A percentile compares a stretch with the other conserved stretches of the same genome.
phyloP scores from a whole-genome alignment of 2,113 vertebrate species.

The Talpa occidentalis region DNA sequence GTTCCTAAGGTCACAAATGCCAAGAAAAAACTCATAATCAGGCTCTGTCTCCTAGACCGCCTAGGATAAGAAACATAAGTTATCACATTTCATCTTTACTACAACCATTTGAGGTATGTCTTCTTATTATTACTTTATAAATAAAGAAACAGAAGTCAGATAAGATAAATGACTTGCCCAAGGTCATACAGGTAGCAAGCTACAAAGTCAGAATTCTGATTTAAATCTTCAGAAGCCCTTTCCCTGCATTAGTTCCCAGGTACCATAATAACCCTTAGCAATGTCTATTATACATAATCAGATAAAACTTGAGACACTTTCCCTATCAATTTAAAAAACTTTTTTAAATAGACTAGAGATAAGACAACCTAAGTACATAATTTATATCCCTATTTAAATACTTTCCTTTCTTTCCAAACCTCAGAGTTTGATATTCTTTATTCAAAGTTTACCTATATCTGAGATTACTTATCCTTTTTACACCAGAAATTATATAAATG shows the following conservation, averaged over 20 bases:
- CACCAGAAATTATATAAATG: slow-evolving; percentile 58
- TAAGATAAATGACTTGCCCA: background rate
- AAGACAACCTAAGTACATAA: background rate
- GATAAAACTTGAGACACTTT: slow-evolving; percentile 14
- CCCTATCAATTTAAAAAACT: background rate
- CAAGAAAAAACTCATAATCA: background rate
- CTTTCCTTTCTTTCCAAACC: background rate
- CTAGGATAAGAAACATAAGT: background rate
- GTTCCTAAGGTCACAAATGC: background rate
- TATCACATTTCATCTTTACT: background rate
- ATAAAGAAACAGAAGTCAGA: background rate
- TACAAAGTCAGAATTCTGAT: background rate
- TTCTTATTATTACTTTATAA: background rate
- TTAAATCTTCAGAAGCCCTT: background rate
- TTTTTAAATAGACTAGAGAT: background rate
- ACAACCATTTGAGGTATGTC: background rate
- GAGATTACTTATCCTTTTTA: slow-evolving; percentile 47
- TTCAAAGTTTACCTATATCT: slow-evolving; percentile 18
- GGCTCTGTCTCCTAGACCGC: background rate
- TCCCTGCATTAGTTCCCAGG: background rate
- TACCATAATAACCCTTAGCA: background rate
- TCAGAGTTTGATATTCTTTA: slow-evolving; percentile 42
- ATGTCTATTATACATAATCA: background rate
- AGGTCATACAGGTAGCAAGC: background rate
- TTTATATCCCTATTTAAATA: background rate